Evolutionary conservation across 2,797 vertebrate genomes (phyloP).

Genomic region (Hydrolagus colliei): DNA sequence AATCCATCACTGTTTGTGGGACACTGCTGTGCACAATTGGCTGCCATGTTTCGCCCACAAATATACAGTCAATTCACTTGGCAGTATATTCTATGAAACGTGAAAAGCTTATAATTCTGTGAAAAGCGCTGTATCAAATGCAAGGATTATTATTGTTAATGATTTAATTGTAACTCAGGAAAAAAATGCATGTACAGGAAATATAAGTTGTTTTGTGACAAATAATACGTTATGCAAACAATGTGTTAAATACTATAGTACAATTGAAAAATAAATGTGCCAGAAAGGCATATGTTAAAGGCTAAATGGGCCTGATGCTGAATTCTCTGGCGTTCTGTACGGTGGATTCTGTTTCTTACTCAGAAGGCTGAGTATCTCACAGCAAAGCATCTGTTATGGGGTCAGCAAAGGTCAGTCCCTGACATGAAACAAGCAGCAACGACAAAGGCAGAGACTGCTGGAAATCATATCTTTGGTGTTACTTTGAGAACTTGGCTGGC

Average conservation of each 20-base stretch:
- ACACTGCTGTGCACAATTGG: too few relatives aligned
- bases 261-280: not conserved
- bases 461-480: conserved; percentile 19
- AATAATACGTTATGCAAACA: not conserved
- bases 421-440: conserved; percentile 23
- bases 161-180: not conserved
- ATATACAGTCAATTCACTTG: too few relatives aligned
- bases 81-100: too few relatives aligned
- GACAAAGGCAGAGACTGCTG: conserved; percentile 11
- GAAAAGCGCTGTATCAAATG: too few relatives aligned
- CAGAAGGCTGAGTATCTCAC: conserved; percentile 14
- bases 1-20: too few relatives aligned
- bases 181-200: too few relatives aligned
- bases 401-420: conserved; percentile 19
- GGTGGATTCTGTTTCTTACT: conserved; percentile 11
- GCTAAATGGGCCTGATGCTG: not conserved
- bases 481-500: conserved; percentile 8
- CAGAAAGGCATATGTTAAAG: not conserved
- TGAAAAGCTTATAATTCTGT: too few relatives aligned
- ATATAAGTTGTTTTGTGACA: too few relatives aligned
- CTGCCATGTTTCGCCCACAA: too few relatives aligned
- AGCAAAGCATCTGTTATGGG: conserved; percentile 24
- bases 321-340: not conserved
- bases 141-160: too few relatives aligned
- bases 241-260: not conserved